Evolutionary conservation across 2,888 invertebrate genomes (phyloP), one percentile per base, ranked within the genome.

Genomic region (Protophormia terraenovae): DNA sequence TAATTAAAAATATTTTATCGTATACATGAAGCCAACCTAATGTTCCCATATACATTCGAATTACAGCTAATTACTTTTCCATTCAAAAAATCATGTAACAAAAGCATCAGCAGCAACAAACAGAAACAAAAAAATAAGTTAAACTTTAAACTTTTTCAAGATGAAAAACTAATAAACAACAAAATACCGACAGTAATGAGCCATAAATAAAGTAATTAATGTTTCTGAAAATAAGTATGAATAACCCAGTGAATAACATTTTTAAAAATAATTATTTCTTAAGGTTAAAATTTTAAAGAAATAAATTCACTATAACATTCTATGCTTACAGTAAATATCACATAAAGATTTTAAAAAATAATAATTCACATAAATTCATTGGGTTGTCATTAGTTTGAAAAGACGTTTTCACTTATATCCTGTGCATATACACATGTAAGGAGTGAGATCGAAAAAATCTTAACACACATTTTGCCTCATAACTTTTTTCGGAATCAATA

Each of bases 121-220:
- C 27, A 35, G 19, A 16, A 53, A 45, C 10, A 64, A 62, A 12
- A 41, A 80, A 84, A 60, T 16, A 45, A 64, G 27, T 47, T 41
- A 72, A 67, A 67, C 35, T 76, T 72, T 41, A 79, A 73, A 73
- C 16, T 62, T 58, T 64, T 19, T 19, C 27, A 67, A 76, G 67
- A 79, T 75, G 60, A 76, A 53, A 67, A 76, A 76, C 66, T 80
- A 72, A 81, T 72, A 84, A 77, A 76, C 62, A 76, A 67, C 62
- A 72, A 77, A 75, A 64, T 66, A 60, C 35, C 38, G 84, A 72
- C 80, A 77, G 66, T 77, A 84, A 77, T 81, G 84, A 80, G 66
- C 66, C 66, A 84, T 80, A 77, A 66, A 76, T 84, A 80, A 67
- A 66, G 35, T 84, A 80, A 84, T 80, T 84, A 80, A 72, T 76